Percentiles rank a stretch among this genome's conserved stretches.
Conservation (phyloP, 2,113 vertebrate genomes). For the Tupaia tana region DNA sequence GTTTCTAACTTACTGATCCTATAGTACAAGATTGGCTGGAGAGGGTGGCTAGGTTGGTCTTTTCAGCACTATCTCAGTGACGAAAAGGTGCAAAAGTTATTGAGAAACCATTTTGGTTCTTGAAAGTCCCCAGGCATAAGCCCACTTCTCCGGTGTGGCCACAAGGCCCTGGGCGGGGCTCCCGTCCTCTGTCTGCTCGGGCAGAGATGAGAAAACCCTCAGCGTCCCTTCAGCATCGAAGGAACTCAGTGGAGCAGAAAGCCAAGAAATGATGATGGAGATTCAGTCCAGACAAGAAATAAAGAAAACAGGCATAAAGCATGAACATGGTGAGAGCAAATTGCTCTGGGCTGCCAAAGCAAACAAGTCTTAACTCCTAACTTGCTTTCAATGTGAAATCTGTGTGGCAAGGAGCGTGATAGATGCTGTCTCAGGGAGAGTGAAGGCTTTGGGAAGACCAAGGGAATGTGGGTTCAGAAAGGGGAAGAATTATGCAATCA, state of each 20-base stretch:
- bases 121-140: neutral
- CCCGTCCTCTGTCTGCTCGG: conserved; percentile 48
- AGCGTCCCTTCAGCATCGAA: neutral
- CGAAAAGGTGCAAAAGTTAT: conserved; percentile 11
- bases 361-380: neutral
- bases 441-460: neutral
- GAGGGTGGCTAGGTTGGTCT: neutral
- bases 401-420: neutral
- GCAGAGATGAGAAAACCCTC: conserved; percentile 48
- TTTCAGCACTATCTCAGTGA: neutral
- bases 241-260: conserved; percentile 59
- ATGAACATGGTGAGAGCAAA: conserved; percentile 44
- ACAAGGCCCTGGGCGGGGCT: neutral
- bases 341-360: conserved; percentile 55
- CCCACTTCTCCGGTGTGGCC: neutral
- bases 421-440: neutral
- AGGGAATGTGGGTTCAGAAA: neutral
- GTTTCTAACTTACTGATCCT: neutral
- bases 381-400: neutral
- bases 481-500: neutral
- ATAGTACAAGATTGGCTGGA: neutral
- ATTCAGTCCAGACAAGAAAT: conserved; percentile 47
- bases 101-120: conserved; percentile 35
- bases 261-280: conserved; percentile 31
- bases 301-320: conserved; percentile 48